A percentile compares a stretch with the other conserved stretches of the same genome.
phyloP scores from a whole-genome alignment of 2,888 invertebrate species.

The Ochropleura leucogaster region DNA sequence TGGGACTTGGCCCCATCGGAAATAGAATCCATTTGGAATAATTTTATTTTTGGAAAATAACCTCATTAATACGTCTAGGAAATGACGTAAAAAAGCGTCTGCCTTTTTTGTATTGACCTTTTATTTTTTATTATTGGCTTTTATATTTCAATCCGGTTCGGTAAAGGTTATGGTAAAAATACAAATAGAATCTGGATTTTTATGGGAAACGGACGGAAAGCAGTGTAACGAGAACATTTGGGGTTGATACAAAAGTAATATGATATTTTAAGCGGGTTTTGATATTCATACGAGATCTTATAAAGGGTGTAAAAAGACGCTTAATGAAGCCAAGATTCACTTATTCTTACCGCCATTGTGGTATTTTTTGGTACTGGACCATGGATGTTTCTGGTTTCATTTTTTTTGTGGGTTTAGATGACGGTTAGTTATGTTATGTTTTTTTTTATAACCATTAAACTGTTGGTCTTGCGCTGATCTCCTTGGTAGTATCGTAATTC shows the following conservation, averaged over 20 bases:
- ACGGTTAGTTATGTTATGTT: not conserved
- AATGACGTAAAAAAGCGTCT: conserved; percentile 50
- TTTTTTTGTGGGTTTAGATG: not conserved
- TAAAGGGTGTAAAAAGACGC: not conserved
- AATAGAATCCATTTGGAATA: conserved; percentile 70
- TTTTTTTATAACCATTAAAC: not conserved
- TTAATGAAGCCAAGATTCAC: not conserved
- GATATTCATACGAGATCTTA: conserved; percentile 3
- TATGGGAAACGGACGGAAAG: conserved; percentile 6
- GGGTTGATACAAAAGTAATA: conserved; percentile 21
- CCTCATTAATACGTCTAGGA: conserved; percentile 57
- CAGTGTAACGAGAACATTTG: not conserved
- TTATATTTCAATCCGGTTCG: conserved; percentile 36
- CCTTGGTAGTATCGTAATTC: not conserved
- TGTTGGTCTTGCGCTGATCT: not conserved
- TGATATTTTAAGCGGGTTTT: conserved; percentile 37
- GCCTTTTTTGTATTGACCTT: conserved; percentile 44
- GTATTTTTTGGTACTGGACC: not conserved
- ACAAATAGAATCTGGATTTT: conserved; percentile 33
- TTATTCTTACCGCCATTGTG: not conserved
- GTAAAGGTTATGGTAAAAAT: conserved; percentile 54
- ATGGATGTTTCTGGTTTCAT: not conserved
- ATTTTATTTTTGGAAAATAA: conserved; percentile 57
- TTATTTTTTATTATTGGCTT: conserved; percentile 46
- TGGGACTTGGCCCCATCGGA: conserved; percentile 67